These are phyloP conservation scores for Cryptoblepharus egeriae DNA, from an alignment of 2,797 vertebrate genomes.

Conservation along the genomic window DNA sequence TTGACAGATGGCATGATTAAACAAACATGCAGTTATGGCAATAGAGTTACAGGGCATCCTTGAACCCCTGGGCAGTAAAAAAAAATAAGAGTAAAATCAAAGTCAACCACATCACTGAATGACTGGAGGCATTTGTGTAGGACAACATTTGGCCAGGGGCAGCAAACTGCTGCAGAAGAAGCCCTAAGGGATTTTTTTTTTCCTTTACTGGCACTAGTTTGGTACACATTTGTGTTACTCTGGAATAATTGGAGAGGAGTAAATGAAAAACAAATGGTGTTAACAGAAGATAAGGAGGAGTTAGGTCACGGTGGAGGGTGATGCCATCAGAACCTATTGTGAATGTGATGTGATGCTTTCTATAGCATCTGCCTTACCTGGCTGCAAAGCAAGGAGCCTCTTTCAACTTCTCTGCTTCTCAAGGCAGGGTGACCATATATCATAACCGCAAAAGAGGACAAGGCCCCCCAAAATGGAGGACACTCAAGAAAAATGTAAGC, in stretches of 20 bases:
- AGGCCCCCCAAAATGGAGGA: too few relatives aligned
- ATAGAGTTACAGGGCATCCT: not conserved
- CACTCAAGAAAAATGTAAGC: too few relatives aligned
- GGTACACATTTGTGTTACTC: not conserved
- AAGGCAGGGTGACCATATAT: too few relatives aligned
- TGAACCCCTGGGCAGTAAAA: not conserved
- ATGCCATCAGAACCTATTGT: not conserved
- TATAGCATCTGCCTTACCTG: too few relatives aligned
- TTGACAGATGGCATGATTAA: conserved; percentile 21
- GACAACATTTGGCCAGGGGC: not conserved
- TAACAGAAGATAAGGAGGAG: too few relatives aligned
- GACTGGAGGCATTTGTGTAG: not conserved
- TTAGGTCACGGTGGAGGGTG: too few relatives aligned
- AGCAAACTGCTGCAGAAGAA: not conserved
- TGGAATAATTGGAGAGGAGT: not conserved
- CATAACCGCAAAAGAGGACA: too few relatives aligned
- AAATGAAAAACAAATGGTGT: not conserved
- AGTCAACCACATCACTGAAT: not conserved
- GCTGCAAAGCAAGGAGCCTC: too few relatives aligned
- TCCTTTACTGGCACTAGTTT: not conserved
- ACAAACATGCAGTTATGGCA: not conserved
- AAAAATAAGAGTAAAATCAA: not conserved
- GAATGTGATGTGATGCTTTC: too few relatives aligned
- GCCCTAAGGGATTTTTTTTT: not conserved
- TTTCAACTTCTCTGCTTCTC: too few relatives aligned